Percentiles rank a stretch among this genome's conserved stretches.
phyloP scores from a whole-genome alignment of 2,888 invertebrate species.

The Hyppa rectilinea region DNA sequence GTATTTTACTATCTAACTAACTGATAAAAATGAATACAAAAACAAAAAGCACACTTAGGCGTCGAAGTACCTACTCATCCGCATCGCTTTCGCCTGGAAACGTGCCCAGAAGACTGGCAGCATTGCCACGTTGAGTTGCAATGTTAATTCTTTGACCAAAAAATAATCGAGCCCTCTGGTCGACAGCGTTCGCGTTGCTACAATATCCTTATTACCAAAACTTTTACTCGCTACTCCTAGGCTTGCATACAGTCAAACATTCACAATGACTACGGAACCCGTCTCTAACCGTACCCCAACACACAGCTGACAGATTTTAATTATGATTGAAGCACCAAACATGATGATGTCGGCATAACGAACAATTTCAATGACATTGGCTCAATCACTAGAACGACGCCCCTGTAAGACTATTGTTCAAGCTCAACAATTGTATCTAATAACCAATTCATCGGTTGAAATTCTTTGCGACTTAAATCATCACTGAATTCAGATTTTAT shows the following conservation, averaged over 20 bases:
- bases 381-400: slow-evolving; percentile 51
- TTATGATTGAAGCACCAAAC: slow-evolving; percentile 49
- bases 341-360: slow-evolving; percentile 12
- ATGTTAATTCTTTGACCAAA: too few species aligned
- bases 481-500: slow-evolving; percentile 34
- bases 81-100: too few species aligned
- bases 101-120: too few species aligned
- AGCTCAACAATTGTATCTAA: slow-evolving; percentile 43
- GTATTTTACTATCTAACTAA: too few species aligned
- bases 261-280: slow-evolving; percentile 11
- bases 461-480: slow-evolving; percentile 49
- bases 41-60: too few species aligned
- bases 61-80: too few species aligned
- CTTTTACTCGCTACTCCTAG: not conserved
- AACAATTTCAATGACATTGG: slow-evolving; percentile 50
- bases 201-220: not conserved
- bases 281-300: not conserved
- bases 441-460: slow-evolving; percentile 43
- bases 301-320: slow-evolving; percentile 43
- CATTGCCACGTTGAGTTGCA: too few species aligned
- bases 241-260: not conserved
- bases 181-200: too few species aligned
- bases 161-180: too few species aligned
- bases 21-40: too few species aligned
- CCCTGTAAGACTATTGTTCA: slow-evolving; percentile 38